A percentile compares a stretch with the other conserved stretches of the same genome.
Evolutionary conservation across 2,888 invertebrate species (phyloP).

Genomic region (Chrysolina americana): DNA sequence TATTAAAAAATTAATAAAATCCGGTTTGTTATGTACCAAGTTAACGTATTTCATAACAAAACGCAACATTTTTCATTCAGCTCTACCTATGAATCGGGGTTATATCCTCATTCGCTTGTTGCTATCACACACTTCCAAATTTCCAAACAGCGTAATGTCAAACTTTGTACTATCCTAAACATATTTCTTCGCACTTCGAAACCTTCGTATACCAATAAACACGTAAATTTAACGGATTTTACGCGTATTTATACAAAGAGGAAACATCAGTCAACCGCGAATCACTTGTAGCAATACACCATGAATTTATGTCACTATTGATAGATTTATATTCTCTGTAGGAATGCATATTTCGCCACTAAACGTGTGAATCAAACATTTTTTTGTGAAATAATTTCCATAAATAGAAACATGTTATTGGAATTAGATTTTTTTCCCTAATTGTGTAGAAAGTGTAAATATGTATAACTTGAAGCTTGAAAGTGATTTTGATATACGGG

Average conservation of each 20-base stretch:
- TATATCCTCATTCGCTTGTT: not conserved
- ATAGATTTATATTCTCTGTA: slow-evolving; percentile 44
- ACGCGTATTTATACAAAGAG: slow-evolving; percentile 48
- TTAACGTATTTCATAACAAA: too few species aligned
- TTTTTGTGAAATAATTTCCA: not conserved
- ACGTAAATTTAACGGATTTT: slow-evolving; percentile 48
- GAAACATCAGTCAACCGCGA: slow-evolving; percentile 51
- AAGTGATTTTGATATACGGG: too few species aligned
- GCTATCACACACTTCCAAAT: not conserved
- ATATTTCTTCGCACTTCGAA: slow-evolving; percentile 47
- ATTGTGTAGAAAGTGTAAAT: too few species aligned
- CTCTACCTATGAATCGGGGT: not conserved
- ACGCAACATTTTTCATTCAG: too few species aligned
- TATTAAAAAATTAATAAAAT: too few species aligned
- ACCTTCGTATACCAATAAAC: slow-evolving; percentile 45
- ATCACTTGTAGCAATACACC: slow-evolving; percentile 48
- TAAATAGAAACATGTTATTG: not conserved
- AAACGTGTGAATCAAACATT: slow-evolving; percentile 29
- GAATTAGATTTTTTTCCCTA: too few species aligned
- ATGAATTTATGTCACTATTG: slow-evolving; percentile 41
- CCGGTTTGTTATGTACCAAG: too few species aligned
- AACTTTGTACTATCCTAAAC: slow-evolving; percentile 42
- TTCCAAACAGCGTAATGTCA: slow-evolving; percentile 23
- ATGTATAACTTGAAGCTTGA: too few species aligned
- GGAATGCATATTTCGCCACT: slow-evolving; percentile 45